These are phyloP conservation scores for Halcyon smyrnensis DNA, from an alignment of 2,797 vertebrate genomes.

Conservation along the genomic window DNA sequence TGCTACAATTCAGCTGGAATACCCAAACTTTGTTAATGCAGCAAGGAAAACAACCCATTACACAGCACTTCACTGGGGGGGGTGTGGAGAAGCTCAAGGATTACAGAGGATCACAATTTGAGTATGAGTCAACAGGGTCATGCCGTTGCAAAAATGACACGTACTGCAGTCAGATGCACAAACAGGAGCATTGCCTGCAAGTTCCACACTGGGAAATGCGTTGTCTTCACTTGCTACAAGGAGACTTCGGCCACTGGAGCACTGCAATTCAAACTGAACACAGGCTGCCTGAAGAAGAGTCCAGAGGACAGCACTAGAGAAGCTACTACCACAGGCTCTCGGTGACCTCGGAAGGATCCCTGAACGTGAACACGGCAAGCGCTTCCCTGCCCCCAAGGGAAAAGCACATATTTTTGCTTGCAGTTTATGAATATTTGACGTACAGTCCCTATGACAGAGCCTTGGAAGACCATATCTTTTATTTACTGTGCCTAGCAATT, in stretches of 20 bases:
- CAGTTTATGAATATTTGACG: conserved; percentile 68
- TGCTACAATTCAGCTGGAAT: neutral
- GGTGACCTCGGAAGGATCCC: neutral
- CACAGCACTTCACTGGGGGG: neutral
- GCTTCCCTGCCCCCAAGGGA: conserved; percentile 14
- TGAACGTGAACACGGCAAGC: neutral
- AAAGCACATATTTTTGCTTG: conserved; percentile 47
- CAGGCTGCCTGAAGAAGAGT: neutral
- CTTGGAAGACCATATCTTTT: conserved; percentile 50
- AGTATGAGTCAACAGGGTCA: neutral
- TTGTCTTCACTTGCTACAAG: neutral
- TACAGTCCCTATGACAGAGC: conserved; percentile 14
- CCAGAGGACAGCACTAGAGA: neutral
- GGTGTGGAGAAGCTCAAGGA: neutral
- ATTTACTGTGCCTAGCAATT: conserved; percentile 65
- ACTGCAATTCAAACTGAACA: neutral
- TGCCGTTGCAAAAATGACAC: neutral
- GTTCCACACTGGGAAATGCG: neutral
- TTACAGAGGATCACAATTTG: neutral
- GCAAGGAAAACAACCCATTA: neutral
- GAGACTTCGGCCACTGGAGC: neutral
- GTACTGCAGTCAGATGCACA: neutral
- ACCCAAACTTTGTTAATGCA: neutral
- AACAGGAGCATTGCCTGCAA: neutral
- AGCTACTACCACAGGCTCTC: neutral